These are phyloP conservation scores for Psammodynastes pulverulentus DNA, from an alignment of 2,113 vertebrate species.

Conservation along the genomic window DNA sequence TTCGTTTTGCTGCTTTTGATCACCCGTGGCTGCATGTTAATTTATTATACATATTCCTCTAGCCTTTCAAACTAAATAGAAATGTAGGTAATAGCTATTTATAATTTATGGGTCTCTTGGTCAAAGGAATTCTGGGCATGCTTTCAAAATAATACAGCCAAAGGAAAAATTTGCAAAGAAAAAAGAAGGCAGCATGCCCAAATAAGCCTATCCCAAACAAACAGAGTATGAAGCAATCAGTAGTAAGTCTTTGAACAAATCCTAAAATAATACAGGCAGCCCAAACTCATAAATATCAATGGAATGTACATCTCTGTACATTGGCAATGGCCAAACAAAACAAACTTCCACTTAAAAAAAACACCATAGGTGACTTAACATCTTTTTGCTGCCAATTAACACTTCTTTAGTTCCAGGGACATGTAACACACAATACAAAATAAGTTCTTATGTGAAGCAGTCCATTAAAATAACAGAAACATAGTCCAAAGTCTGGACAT, in stretches of 20 bases:
- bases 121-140: slow-evolving; percentile 27
- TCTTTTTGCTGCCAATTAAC: neutral
- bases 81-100: slow-evolving; percentile 17
- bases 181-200: slow-evolving; percentile 13
- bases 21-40: slow-evolving; percentile 34
- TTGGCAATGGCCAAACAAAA: slow-evolving; percentile 6
- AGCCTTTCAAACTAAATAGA: slow-evolving; percentile 41
- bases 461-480: neutral
- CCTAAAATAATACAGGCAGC: slow-evolving; percentile 18
- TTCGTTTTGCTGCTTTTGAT: slow-evolving; percentile 38
- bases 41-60: slow-evolving; percentile 34
- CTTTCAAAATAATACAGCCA: slow-evolving; percentile 20
- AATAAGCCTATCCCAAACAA: slow-evolving; percentile 31
- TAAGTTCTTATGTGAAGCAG: neutral
- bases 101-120: slow-evolving; percentile 26
- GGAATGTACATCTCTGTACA: neutral
- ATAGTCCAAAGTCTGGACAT: neutral
- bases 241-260: slow-evolving; percentile 13
- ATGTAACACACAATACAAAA: neutral
- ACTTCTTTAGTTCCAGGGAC: neutral
- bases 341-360: neutral
- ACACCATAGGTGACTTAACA: neutral
- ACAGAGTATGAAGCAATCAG: slow-evolving; percentile 31
- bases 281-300: slow-evolving; percentile 24
- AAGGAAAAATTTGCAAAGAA: slow-evolving; percentile 27